phyloP scores from a whole-genome alignment of 2,113 vertebrate species.

The Lophius piscatorius region DNA sequence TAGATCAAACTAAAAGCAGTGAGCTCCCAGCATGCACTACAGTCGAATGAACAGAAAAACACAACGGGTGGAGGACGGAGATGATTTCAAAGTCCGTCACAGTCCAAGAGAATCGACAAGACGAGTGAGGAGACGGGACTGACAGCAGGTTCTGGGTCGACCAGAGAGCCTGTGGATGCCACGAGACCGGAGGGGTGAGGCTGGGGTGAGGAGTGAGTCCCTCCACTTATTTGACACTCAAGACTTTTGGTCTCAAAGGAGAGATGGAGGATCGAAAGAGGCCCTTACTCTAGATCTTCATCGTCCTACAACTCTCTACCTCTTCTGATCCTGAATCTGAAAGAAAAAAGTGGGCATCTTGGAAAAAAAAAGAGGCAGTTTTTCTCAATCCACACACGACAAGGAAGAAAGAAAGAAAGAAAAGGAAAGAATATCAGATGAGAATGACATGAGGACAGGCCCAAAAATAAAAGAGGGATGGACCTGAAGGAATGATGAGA shows the following conservation, averaged over 20 bases:
- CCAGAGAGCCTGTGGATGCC: constrained; percentile 27
- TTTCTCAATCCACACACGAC: constrained; percentile 50
- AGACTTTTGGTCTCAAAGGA: constrained; percentile 19
- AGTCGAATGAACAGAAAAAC: constrained; percentile 48
- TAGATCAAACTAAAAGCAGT: constrained; percentile 10
- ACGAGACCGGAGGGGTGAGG: background rate
- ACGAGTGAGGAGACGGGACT: constrained; percentile 53
- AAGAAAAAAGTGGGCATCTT: constrained; percentile 69
- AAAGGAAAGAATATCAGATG: constrained; percentile 54
- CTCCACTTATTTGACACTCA: constrained; percentile 42
- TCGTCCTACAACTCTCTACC: constrained; percentile 79
- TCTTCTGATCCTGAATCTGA: constrained; percentile 74
- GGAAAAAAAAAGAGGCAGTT: constrained; percentile 30
- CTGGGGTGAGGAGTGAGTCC: background rate
- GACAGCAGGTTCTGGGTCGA: constrained; percentile 47
- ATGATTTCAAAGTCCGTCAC: constrained; percentile 27
- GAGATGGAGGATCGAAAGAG: constrained; percentile 47
- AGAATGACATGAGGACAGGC: constrained; percentile 53
- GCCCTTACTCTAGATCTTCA: constrained; percentile 78
- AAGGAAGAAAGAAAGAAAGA: constrained; percentile 10
- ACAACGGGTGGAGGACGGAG: constrained; percentile 53
- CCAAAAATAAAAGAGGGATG: constrained; percentile 22
- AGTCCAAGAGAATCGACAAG: constrained; percentile 47
- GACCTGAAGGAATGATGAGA: constrained; percentile 44
- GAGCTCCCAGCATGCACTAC: constrained; percentile 59